Evolutionary conservation across 2,113 vertebrate species (phyloP).

Genomic region (Gopherus flavomarginatus): DNA sequence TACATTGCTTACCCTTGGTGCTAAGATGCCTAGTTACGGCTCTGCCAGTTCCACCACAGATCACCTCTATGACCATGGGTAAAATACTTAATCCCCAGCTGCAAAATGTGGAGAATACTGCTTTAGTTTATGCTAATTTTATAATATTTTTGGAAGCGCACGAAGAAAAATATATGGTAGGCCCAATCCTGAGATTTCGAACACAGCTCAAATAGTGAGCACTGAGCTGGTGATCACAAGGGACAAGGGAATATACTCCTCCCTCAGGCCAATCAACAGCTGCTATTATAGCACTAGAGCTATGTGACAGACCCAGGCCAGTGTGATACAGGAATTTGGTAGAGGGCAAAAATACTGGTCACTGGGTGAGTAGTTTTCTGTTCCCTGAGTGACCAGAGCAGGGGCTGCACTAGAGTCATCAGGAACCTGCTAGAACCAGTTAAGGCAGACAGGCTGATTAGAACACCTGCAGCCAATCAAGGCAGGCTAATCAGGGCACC

Average conservation of each 20-base stretch:
- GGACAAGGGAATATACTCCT: not conserved
- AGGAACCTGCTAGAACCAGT: no score
- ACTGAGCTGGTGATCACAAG: not conserved
- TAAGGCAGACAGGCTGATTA: no score
- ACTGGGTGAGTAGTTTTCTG: no score
- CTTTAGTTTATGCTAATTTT: not conserved
- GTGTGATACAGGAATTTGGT: no score
- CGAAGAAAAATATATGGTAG: not conserved
- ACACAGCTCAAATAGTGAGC: not conserved
- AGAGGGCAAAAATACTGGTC: no score
- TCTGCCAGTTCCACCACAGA: not conserved
- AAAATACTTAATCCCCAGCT: not conserved
- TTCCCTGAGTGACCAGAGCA: no score
- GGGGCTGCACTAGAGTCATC: no score
- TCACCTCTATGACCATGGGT: not conserved
- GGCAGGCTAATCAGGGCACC: no score
- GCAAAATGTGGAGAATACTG: not conserved
- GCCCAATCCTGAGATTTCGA: not conserved
- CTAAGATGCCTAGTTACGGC: no score
- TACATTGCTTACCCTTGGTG: no score
- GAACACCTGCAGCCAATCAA: no score
- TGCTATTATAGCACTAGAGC: not conserved
- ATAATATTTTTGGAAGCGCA: not conserved
- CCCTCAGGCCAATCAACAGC: not conserved
- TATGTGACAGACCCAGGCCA: no score